Evolutionary conservation across 2,797 vertebrate genomes (phyloP).

Genomic region (Lycodopsis pacificus): DNA sequence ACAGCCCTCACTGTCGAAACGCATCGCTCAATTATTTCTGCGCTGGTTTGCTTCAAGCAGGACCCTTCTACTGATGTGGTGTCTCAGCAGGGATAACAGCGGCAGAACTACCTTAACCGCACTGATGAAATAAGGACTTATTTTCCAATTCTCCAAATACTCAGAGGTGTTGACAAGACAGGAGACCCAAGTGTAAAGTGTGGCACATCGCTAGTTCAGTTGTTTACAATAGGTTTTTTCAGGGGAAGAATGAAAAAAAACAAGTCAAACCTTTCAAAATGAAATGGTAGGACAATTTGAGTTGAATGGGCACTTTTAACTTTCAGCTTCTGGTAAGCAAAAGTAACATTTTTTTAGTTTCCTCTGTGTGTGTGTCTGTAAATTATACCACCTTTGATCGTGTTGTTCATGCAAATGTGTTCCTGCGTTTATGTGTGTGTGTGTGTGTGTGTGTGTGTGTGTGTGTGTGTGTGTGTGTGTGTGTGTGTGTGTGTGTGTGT

Average conservation of each 20-base stretch:
- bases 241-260: not conserved
- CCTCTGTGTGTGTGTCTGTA: not conserved
- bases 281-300: slow-evolving; percentile 6
- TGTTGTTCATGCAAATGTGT: not conserved
- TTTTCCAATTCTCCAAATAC: slow-evolving; percentile 12
- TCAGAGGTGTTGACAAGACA: slow-evolving; percentile 14
- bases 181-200: not conserved
- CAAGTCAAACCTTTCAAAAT: not conserved
- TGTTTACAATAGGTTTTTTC: slow-evolving; percentile 5
- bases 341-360: slow-evolving; percentile 9
- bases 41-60: too few species aligned
- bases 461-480: not conserved
- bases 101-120: not conserved
- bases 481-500: not conserved
- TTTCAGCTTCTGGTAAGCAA: not conserved
- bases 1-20: too few species aligned
- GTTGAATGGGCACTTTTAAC: not conserved
- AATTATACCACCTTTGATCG: not conserved
- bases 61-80: too few species aligned
- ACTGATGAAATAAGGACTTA: slow-evolving; percentile 14
- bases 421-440: not conserved
- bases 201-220: not conserved
- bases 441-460: not conserved
- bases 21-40: too few species aligned
- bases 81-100: too few species aligned